These are phyloP conservation scores for Hypotaenidia philippensis DNA, from an alignment of 2,797 vertebrate species.

Conservation along the genomic window DNA sequence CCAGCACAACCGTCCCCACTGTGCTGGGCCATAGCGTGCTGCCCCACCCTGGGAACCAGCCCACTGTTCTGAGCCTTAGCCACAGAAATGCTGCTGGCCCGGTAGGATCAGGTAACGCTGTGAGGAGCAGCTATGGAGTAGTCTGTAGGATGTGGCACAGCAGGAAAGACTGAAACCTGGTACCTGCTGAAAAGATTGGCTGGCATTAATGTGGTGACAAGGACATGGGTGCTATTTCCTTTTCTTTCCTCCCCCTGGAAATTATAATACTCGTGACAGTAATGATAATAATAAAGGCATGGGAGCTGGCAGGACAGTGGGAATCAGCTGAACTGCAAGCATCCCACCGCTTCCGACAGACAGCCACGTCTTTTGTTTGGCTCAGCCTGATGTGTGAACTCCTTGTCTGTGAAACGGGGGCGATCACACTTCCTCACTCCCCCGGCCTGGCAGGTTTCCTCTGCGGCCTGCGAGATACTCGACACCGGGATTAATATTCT, in stretches of 20 bases:
- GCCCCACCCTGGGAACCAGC: not conserved
- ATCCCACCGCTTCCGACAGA: not conserved
- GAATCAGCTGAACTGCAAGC: conserved; percentile 4
- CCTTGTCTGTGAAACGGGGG: conserved; percentile 18
- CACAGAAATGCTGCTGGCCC: not conserved
- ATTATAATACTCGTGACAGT: not conserved
- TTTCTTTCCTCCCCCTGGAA: not conserved
- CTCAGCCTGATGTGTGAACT: not conserved
- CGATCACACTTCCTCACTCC: not conserved
- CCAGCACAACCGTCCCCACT: fast-evolving
- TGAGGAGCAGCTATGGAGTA: not conserved
- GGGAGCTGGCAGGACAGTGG: not conserved
- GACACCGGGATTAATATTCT: not conserved
- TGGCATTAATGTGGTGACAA: not conserved
- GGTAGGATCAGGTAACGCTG: not conserved
- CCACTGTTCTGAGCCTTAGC: not conserved
- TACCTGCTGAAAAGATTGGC: not conserved
- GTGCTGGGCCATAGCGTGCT: not conserved
- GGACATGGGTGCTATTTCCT: not conserved
- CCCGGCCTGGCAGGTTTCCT: conserved; percentile 10
- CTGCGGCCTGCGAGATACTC: not conserved
- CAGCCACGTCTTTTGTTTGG: not conserved
- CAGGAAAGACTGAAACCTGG: not conserved
- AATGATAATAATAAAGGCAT: not conserved
- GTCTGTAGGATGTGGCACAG: not conserved